Base-by-base conservation (phyloP, 2,797 vertebrate species). In the Xenops minutus region DNA sequence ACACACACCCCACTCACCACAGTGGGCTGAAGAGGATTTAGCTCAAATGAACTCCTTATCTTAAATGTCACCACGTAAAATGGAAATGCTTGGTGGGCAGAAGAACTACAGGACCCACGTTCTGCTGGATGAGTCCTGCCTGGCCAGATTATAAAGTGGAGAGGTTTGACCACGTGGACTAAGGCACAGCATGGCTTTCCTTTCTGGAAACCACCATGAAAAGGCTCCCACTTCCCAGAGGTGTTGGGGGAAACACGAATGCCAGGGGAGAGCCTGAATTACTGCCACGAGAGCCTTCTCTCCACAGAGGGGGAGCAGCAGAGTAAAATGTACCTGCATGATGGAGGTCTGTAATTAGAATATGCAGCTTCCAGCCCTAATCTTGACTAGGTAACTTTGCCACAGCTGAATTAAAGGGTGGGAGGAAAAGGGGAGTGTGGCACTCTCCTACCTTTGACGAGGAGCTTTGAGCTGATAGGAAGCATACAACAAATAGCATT, bases 221-320 rank as follows among this genome's bases (percentile, higher is more conserved):
- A 46, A 21, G 32, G 23, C 32, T 71, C 17, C 10, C 10, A 2
- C 20, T 46, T 73, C 34, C 12, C 46, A 1, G 4, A 36, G 14
- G 18, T 5, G 29, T 36, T 16, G 32, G 10, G 4, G 4, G 21
- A 74, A 74, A 82, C 24, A 24, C 0, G 0, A 52, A 49, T 15
- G 34, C 37, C 46, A 46, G 41, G 11, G 29, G 15, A 62, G 32
- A 85, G 58, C 27, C 39, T 1, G 2, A 46, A 34, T 12, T 17
- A 26, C 51, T 62, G 55, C 75, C 52, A 8, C 0, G 2, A 23
- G 11, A 44, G 27, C 64, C 16, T 81, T 37, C 34, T 36, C 56
- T 58, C n/a, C 37, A 30, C 1, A 1, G 30, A 41, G 17, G 54
- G 51, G 27, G 43, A 66, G 69, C 9, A 66, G 37, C 13, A 6